Evolutionary conservation across 2,797 vertebrate genomes (phyloP).

Genomic region (Botia almorhae): DNA sequence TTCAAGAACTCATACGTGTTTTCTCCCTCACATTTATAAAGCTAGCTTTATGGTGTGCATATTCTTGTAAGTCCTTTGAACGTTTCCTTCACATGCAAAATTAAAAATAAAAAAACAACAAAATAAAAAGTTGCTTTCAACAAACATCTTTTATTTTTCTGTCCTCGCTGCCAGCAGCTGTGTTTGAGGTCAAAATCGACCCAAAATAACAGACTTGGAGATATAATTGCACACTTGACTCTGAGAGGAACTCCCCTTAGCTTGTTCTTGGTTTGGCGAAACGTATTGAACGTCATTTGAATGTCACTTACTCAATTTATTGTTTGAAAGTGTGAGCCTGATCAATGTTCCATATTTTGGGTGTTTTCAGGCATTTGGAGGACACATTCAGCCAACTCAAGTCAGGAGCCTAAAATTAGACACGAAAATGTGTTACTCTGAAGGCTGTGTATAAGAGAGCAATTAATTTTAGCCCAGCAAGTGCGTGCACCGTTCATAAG

Average conservation of each 20-base stretch:
- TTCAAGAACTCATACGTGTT: no score
- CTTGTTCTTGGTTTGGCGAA: constrained; percentile 48
- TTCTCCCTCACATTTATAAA: no score
- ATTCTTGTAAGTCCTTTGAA: constrained; percentile 12
- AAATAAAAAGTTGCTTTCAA: constrained; percentile 22
- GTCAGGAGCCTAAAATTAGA: constrained; percentile 41
- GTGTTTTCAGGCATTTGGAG: constrained; percentile 51
- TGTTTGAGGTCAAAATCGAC: constrained; percentile 54
- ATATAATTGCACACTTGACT: constrained; percentile 62
- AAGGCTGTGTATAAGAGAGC: constrained; percentile 21
- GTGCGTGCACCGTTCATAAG: constrained; percentile 8
- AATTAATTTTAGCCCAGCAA: constrained; percentile 41
- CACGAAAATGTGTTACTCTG: constrained; percentile 44
- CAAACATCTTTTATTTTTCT: constrained; percentile 38
- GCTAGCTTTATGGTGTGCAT: background rate
- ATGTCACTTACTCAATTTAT: constrained; percentile 38
- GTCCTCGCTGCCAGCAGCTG: constrained; percentile 48
- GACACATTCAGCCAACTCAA: constrained; percentile 36
- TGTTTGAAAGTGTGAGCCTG: constrained; percentile 40
- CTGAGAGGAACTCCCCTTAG: constrained; percentile 45
- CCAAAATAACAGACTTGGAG: constrained; percentile 59
- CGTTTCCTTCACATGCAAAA: constrained; percentile 17
- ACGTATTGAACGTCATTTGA: constrained; percentile 45
- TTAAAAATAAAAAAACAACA: background rate
- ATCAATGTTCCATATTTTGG: constrained; percentile 51